Conservation (phyloP, 2,888 invertebrate species). For the Smittia aterrima region DNA sequence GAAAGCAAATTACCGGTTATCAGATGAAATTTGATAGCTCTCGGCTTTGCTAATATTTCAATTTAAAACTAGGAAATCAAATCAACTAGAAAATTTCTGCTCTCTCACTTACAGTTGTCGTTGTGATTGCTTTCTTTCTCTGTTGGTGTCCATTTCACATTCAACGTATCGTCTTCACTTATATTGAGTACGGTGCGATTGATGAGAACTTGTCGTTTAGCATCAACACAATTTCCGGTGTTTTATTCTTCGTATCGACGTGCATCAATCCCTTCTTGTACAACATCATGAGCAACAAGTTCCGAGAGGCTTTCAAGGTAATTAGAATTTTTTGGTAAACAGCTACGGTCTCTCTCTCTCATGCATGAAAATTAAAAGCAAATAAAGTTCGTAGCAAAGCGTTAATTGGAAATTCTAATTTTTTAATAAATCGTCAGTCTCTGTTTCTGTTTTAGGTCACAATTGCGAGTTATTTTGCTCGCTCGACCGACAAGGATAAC, state of each 20-base stretch:
- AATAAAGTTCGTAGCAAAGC: no score
- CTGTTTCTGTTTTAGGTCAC: conserved; percentile 32
- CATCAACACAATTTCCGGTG: conserved; percentile 79
- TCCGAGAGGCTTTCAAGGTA: conserved; percentile 90
- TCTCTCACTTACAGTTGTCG: no score
- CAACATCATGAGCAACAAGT: conserved; percentile 93
- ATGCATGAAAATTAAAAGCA: neutral
- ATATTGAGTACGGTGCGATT: conserved; percentile 41
- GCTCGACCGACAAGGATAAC: neutral
- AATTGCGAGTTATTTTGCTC: conserved; percentile 21
- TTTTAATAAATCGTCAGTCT: conserved; percentile 33
- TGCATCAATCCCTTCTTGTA: conserved; percentile 92
- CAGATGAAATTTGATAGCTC: neutral
- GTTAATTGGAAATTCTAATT: conserved; percentile 13
- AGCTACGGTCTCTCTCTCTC: neutral
- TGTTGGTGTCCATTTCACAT: conserved; percentile 95
- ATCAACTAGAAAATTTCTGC: no score
- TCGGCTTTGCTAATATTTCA: neutral
- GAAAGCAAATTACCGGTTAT: conserved; percentile 46
- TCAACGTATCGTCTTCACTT: conserved; percentile 64
- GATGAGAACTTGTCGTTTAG: conserved; percentile 22
- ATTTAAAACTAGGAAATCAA: no score
- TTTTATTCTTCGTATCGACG: conserved; percentile 88
- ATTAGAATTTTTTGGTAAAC: neutral
- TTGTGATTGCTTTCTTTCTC: conserved; percentile 85